phyloP scores from a whole-genome alignment of 2,888 invertebrate genomes.

The Drosophila heteroneura region DNA sequence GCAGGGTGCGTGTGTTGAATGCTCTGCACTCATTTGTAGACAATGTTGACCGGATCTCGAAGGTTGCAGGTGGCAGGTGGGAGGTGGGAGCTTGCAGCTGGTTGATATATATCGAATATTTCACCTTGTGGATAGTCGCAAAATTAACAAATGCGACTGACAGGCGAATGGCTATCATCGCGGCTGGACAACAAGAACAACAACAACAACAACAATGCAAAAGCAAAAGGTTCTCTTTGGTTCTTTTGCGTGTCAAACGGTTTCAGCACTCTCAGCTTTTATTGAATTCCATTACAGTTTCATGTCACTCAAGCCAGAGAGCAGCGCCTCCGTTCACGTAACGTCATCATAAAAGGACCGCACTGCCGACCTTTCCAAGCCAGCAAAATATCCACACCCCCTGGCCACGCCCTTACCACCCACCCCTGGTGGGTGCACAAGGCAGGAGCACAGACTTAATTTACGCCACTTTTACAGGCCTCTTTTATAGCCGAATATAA shows the following conservation, averaged over 20 bases:
- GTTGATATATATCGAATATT: not conserved
- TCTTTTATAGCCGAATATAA: slow-evolving; percentile 26
- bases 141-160: slow-evolving; percentile 78
- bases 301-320: slow-evolving; percentile 63
- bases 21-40: slow-evolving; percentile 29
- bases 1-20: slow-evolving; percentile 43
- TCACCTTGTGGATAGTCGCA: slow-evolving; percentile 45
- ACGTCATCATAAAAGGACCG: slow-evolving; percentile 72
- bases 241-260: slow-evolving; percentile 68
- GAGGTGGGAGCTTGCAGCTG: not conserved
- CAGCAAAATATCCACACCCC: not conserved
- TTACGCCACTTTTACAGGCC: not conserved
- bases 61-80: not conserved
- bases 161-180: slow-evolving; percentile 56
- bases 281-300: slow-evolving; percentile 81
- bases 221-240: slow-evolving; percentile 12
- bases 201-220: not conserved
- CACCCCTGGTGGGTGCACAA: not conserved
- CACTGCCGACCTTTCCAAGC: slow-evolving; percentile 1
- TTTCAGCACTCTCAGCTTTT: slow-evolving; percentile 81
- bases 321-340: slow-evolving; percentile 34
- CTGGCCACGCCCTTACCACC: not conserved
- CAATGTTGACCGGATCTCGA: slow-evolving; percentile 3
- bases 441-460: not conserved
- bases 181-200: not conserved